Evolutionary conservation across 2,113 vertebrate species (phyloP).

Genomic region (rat (Rattus norvegicus)): DNA sequence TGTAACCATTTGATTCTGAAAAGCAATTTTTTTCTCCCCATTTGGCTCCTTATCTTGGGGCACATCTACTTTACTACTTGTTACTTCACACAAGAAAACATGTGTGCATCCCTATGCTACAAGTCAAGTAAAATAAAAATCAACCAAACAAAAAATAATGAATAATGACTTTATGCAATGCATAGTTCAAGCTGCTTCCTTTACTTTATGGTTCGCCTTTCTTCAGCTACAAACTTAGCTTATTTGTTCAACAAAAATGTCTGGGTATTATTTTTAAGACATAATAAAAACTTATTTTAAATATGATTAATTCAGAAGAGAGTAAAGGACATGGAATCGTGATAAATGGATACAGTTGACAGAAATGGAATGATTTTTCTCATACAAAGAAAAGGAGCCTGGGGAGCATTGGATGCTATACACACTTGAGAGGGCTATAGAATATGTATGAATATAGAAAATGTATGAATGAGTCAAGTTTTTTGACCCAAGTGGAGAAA

Average conservation of each 20-base stretch:
- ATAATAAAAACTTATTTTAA: conserved; percentile 11
- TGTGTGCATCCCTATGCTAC: neutral
- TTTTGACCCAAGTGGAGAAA: neutral
- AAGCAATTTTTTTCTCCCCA: neutral
- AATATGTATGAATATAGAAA: neutral
- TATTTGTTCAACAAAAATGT: neutral
- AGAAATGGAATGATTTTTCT: neutral
- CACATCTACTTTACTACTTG: neutral
- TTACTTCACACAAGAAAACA: neutral
- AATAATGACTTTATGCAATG: neutral
- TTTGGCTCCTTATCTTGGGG: neutral
- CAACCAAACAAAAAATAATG: too few species aligned
- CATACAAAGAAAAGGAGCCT: neutral
- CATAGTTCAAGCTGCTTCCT: neutral
- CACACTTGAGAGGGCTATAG: neutral
- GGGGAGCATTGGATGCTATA: neutral
- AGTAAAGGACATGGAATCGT: neutral
- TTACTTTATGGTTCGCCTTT: neutral
- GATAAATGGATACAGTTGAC: neutral
- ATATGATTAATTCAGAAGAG: neutral
- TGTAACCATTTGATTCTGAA: neutral
- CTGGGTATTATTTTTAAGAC: neutral
- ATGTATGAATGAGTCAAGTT: neutral
- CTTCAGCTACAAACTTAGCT: neutral
- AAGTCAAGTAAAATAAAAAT: neutral